phyloP scores from a whole-genome alignment of 2,113 vertebrate species.

The Natator depressus region DNA sequence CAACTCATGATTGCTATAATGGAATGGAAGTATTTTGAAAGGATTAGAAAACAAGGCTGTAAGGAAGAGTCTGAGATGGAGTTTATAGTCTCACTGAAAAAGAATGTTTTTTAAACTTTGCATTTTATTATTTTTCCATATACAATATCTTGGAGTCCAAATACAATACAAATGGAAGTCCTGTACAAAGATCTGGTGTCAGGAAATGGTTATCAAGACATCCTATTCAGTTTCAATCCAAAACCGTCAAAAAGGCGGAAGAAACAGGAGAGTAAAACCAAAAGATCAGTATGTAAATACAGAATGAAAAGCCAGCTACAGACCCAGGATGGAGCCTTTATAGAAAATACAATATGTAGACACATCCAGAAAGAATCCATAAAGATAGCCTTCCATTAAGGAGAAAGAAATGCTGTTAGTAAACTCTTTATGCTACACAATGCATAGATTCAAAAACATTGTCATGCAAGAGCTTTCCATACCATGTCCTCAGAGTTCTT shows the following conservation, averaged over 20 bases:
- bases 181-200: neutral
- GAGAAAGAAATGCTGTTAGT: neutral
- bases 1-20: neutral
- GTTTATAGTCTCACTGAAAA: neutral
- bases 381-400: neutral
- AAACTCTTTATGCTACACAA: neutral
- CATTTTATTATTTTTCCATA: slow-evolving; percentile 12
- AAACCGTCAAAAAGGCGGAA: neutral
- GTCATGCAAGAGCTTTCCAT: neutral
- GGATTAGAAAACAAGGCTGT: neutral
- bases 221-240: neutral
- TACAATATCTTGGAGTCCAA: neutral
- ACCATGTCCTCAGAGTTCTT: neutral
- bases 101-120: neutral
- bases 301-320: neutral
- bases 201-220: neutral
- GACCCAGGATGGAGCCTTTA: neutral
- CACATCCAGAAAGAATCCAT: neutral
- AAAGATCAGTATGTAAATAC: neutral
- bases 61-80: neutral
- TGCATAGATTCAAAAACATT: neutral
- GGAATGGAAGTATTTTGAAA: neutral
- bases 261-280: neutral
- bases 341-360: neutral
- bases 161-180: neutral